Percentiles rank a stretch among this genome's conserved stretches.
These are phyloP conservation scores for Rhinogobio ventralis DNA, from an alignment of 2,797 vertebrate species.

Conservation along the genomic window DNA sequence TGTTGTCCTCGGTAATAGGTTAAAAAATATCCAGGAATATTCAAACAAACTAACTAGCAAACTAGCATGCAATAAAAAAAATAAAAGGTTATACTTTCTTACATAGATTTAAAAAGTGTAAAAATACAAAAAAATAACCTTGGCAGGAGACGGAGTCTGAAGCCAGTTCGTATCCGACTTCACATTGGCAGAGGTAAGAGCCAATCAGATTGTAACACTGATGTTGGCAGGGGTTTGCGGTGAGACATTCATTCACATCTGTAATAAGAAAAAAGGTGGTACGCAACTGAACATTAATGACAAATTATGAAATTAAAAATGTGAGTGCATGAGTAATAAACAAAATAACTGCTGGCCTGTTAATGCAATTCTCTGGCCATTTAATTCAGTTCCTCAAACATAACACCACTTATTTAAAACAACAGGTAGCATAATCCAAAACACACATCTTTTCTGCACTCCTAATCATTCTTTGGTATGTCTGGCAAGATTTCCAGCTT, in stretches of 20 bases:
- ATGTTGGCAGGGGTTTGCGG: conserved; percentile 73
- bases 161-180: conserved; percentile 84
- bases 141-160: conserved; percentile 84
- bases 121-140: conserved; percentile 70
- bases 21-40: not conserved
- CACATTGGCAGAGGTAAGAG: conserved; percentile 82
- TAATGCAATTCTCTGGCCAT: not conserved
- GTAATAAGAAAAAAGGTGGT: not conserved
- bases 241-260: conserved; percentile 84
- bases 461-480: conserved; percentile 40
- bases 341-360: not conserved
- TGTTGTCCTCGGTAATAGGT: not conserved
- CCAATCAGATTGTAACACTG: conserved; percentile 83
- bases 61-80: not conserved
- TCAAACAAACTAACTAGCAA: not conserved
- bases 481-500: conserved; percentile 33
- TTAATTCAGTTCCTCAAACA: not conserved
- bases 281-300: not conserved
- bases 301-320: not conserved
- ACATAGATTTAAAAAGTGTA: not conserved
- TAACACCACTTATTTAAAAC: conserved; percentile 38
- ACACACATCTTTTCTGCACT: conserved; percentile 25
- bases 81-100: not conserved
- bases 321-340: conserved; percentile 9
- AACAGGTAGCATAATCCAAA: conserved; percentile 29